phyloP scores from a whole-genome alignment of 2,113 vertebrate species.

The Edolisoma coerulescens region DNA sequence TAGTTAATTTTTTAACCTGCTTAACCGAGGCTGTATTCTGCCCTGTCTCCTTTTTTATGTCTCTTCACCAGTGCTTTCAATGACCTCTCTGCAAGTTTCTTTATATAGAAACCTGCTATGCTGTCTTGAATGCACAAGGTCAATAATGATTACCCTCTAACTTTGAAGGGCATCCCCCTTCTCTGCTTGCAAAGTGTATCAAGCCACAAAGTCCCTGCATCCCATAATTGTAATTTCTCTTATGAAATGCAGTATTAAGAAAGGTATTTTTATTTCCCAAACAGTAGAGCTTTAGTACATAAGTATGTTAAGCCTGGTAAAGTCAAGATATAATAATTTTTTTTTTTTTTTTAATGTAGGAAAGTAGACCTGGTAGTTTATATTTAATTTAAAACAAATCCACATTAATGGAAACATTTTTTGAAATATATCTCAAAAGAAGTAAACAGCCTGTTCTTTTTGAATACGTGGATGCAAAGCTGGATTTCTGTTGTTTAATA shows the following conservation, averaged over 20 bases:
- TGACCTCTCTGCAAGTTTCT: conserved; percentile 60
- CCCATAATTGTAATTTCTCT: conserved; percentile 1
- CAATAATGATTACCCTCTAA: conserved; percentile 70
- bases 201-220: conserved; percentile 19
- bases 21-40: neutral
- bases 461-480: neutral
- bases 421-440: neutral
- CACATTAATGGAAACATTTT: neutral
- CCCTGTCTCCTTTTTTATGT: conserved; percentile 17
- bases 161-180: conserved; percentile 65
- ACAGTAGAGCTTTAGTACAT: neutral
- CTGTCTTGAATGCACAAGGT: conserved; percentile 69
- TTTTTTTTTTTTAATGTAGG: neutral
- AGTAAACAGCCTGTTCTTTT: neutral
- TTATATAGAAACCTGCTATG: conserved; percentile 66
- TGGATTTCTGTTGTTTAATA: neutral
- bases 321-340: neutral
- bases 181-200: conserved; percentile 1
- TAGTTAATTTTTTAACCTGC: conserved; percentile 40
- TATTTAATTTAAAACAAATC: neutral
- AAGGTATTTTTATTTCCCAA: neutral
- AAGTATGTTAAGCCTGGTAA: neutral
- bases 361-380: neutral
- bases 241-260: neutral
- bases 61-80: conserved; percentile 46